Base-by-base conservation (phyloP, 2,888 invertebrate species). In the Nephrotoma flavescens region DNA sequence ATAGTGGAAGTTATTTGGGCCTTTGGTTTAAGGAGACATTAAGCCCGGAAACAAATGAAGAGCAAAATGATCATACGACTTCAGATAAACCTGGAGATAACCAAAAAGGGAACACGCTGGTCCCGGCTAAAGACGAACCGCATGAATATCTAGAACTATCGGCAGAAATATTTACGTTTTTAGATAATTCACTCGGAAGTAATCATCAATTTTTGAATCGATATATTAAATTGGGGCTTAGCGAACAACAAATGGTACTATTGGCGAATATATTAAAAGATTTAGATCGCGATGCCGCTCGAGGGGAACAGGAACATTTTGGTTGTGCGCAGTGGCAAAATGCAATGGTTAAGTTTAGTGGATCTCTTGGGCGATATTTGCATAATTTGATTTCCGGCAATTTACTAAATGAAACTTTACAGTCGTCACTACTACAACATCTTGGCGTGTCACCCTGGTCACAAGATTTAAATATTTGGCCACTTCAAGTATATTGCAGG, bases 11-110 rank as follows among this genome's bases (percentile, higher is more conserved):
- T 86, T 91, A 91, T 88, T 89, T 92, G 87, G 98, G 98, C 0
- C 94, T 97, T 88, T 98, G 98, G 98, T 97, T 98, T 92, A 98
- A 98, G 90, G 97, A 98, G 90, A 97, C 97, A 0, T 92, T 98
- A 11, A 96, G 97, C 41, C 97, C 97, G 0, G 92, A 92, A 89
- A 90, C 90, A 0, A 90, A 90, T 57, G 90, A 91, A 15, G 95
- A 96, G 88, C 93, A 93, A 9, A 91, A 93, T 0, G 95, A 95
- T 88, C 92, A 93, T 57, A 93, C 93, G 87, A 90, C 92, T 2
- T 92, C 93, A 85, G 93, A 93, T 44, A 91, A 93, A n/a, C 91
- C 92, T 19, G 93, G 93, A 52, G 92, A 93, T 6, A 92, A 92
- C 41, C 87, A 88, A 87, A 87, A 88, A 45, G 86, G 83, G 0